Evolutionary conservation across 1,140 invertebrate species (phyloP).

Genomic region (Palaemon carinicauda): DNA sequence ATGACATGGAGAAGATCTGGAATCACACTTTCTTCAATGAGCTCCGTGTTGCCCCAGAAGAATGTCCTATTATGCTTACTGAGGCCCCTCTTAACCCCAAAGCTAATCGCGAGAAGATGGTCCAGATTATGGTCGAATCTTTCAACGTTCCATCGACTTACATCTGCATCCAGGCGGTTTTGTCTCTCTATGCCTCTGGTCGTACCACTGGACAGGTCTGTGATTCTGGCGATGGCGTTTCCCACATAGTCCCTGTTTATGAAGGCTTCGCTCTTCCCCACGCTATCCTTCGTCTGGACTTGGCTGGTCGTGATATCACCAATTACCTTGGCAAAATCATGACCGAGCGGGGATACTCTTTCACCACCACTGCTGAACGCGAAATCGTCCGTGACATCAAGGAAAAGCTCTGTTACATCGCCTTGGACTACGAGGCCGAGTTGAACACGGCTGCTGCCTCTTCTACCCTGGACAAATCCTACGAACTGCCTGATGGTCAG

Average conservation of each 20-base stretch:
- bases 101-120: conserved; percentile 84
- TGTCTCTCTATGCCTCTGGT: conserved; percentile 90
- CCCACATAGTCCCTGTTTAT: too few species aligned
- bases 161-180: conserved; percentile 88
- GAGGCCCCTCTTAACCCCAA: too few species aligned
- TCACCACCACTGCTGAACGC: conserved; percentile 62
- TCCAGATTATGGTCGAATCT: conserved; percentile 91
- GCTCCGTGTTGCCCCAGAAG: conserved; percentile 84
- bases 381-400: conserved; percentile 66
- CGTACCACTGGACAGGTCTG: conserved; percentile 79
- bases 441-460: neutral
- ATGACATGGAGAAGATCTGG: conserved; percentile 97
- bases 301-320: too few species aligned
- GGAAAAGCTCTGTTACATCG: conserved; percentile 17
- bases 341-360: conserved; percentile 64
- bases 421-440: conserved; percentile 6
- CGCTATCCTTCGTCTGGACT: too few species aligned
- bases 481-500: conserved; percentile 91
- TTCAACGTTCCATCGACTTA: conserved; percentile 94
- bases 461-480: conserved; percentile 63
- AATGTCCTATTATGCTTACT: conserved; percentile 77
- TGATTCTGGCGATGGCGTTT: too few species aligned
- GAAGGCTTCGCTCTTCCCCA: too few species aligned
- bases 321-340: conserved; percentile 61
- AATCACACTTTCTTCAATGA: conserved; percentile 97